phyloP scores from a whole-genome alignment of 1,140 invertebrate species.

The Colletes gigas region DNA sequence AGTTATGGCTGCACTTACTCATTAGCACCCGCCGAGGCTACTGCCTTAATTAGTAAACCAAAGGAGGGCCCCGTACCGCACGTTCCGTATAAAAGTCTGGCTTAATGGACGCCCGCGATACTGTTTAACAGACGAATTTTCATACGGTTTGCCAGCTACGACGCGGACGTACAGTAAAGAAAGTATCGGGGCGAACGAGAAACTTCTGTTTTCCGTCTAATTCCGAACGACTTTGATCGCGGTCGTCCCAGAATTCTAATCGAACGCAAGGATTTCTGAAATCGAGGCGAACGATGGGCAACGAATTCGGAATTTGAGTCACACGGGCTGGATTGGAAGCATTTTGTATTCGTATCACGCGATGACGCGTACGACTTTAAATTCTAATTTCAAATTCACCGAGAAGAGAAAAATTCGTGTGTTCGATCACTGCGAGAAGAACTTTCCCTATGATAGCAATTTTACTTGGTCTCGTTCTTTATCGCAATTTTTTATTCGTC shows the following conservation, averaged over 20 bases:
- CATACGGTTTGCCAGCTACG: constrained; percentile 32
- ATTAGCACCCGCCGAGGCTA: constrained; percentile 67
- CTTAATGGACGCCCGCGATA: constrained; percentile 57
- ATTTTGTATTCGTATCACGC: too few relatives aligned
- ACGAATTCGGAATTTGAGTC: too few relatives aligned
- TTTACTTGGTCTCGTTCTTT: too few relatives aligned
- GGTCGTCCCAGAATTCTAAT: not conserved
- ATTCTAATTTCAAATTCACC: too few relatives aligned
- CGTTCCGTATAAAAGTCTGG: constrained; percentile 62
- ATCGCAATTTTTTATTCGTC: too few relatives aligned
- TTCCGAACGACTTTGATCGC: not conserved
- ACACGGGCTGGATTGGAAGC: too few relatives aligned
- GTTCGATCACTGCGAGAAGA: too few relatives aligned
- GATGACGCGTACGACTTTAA: too few relatives aligned
- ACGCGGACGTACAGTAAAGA: constrained; percentile 19
- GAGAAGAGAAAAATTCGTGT: too few relatives aligned
- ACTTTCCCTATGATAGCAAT: too few relatives aligned
- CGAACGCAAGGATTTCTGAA: too few relatives aligned
- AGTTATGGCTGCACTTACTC: constrained; percentile 64
- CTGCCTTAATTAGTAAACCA: constrained; percentile 67
- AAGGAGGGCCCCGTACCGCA: constrained; percentile 44
- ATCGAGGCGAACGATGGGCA: too few relatives aligned
- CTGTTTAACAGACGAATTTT: constrained; percentile 60
- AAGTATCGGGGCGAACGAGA: not conserved
- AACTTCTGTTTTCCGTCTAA: not conserved